These are phyloP conservation scores for Therioaphis trifolii DNA, from an alignment of 2,888 invertebrate species.

Conservation along the genomic window DNA sequence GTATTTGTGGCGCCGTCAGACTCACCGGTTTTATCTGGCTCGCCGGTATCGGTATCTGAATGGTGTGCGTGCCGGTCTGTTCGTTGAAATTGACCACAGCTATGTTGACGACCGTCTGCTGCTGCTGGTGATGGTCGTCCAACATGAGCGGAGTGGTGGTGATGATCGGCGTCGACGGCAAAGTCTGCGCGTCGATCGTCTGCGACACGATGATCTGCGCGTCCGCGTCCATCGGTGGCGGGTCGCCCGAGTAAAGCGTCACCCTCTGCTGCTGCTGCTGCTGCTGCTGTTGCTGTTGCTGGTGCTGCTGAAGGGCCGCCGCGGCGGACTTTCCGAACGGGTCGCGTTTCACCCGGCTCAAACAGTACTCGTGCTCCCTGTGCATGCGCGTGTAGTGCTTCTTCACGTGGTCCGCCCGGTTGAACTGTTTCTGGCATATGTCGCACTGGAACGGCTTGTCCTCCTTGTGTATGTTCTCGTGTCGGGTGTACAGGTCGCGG, in stretches of 20 bases:
- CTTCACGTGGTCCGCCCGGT: conserved; percentile 93
- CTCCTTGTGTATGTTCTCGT: conserved; percentile 92
- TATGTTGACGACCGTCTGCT: conserved; percentile 60
- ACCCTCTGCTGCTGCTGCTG: conserved; percentile 29
- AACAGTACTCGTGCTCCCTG: conserved; percentile 87
- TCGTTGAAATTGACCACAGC: conserved; percentile 60
- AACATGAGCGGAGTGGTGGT: conserved; percentile 6
- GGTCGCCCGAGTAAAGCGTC: conserved; percentile 57
- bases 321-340: conserved; percentile 17
- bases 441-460: conserved; percentile 95
- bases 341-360: conserved; percentile 76
- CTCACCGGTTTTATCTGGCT: conserved; percentile 55
- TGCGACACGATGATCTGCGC: conserved; percentile 53
- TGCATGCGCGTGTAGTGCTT: conserved; percentile 94
- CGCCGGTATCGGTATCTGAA: conserved; percentile 55
- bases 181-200: conserved; percentile 29
- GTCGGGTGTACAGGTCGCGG: conserved; percentile 88
- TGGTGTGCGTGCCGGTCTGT: conserved; percentile 57
- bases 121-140: conserved; percentile 49
- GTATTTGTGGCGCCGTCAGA: too few species aligned
- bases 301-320: not conserved
- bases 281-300: not conserved
- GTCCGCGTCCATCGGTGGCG: conserved; percentile 35
- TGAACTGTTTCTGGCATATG: conserved; percentile 91
- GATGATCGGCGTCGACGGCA: not conserved